Base-by-base conservation (phyloP, 2,888 invertebrate genomes). In the Dryobotodes eremita region DNA sequence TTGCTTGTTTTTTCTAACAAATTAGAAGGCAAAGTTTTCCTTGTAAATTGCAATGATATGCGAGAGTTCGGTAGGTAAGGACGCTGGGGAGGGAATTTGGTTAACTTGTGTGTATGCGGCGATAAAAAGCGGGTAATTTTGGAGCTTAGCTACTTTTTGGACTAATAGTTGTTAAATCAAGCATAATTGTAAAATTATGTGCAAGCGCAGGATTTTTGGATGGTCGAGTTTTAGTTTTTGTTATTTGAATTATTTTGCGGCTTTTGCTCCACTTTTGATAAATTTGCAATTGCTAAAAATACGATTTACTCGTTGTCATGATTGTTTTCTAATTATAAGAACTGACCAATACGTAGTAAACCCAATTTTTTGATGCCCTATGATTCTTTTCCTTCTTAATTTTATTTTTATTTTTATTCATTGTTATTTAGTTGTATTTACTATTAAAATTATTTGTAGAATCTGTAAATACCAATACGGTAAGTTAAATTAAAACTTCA, bases 41-140 rank as follows among this genome's bases (percentile, higher is more conserved):
- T 87, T 87, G 91, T 92, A 94, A 93, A 93, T 93, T 92, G 88
- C 83, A 79, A 90, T 92, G 92, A 93, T 91, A 90, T 92, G 92
- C 89, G 86, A 78, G 62, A 68, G n/a, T 59, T 62, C 8, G 20
- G 65, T 57, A 8, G 71, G 55, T 31, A 36, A n/a, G 46, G 36
- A 61, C 62, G 50, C 65, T 65, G 61, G 73, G 81, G 80, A 84
- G 57, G 42, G 64, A 68, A 31, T 65, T 71, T 61, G 20, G 75
- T 68, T 36, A 84, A 77, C 59, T 84, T 84, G 59, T 71, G 31
- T 48, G 57, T 64, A 61, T 70, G 53, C 15, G 61, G 17, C 20
- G 23, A 61, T 50, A 26, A 66, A 46, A 48, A 66, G 57, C 0
- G 46, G 15, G 20, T 23, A 57, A 50, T 85, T 87, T 79, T 17